Conservation (phyloP, 2,888 invertebrate genomes). For the Blera fallax region DNA sequence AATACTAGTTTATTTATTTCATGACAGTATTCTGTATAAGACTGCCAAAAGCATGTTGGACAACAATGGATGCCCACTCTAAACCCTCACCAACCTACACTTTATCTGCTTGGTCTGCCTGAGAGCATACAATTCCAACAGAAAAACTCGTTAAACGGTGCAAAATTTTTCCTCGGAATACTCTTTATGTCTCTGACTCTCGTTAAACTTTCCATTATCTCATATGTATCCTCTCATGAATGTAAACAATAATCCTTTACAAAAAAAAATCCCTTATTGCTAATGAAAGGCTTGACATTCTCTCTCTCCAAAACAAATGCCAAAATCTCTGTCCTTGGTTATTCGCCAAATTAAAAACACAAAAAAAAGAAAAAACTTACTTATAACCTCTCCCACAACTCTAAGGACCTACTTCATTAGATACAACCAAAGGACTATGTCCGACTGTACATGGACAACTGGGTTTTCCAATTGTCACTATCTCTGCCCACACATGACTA, state of each 20-base stretch:
- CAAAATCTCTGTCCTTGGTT: constrained; percentile 37
- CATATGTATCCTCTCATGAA: constrained; percentile 4
- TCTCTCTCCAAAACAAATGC: constrained; percentile 11
- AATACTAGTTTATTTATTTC: no score
- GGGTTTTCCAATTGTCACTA: constrained; percentile 37
- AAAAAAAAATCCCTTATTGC: neutral
- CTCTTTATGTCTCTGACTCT: neutral
- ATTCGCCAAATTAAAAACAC: constrained; percentile 40
- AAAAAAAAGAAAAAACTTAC: neutral
- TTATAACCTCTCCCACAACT: neutral
- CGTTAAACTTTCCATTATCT: constrained; percentile 13
- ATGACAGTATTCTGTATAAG: no score
- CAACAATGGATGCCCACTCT: no score
- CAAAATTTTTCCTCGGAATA: neutral
- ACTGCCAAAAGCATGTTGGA: no score
- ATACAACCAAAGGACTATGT: neutral
- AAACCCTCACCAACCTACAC: no score
- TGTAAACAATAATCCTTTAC: constrained; percentile 26
- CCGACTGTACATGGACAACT: constrained; percentile 1
- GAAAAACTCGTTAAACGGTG: neutral
- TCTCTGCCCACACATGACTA: constrained; percentile 52
- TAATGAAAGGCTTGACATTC: constrained; percentile 36
- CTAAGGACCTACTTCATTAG: constrained; percentile 13
- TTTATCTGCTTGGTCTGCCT: neutral
- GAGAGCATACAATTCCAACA: neutral